Evolutionary conservation across 2,888 invertebrate genomes (phyloP).

Genomic region (Ormyrus pomaceus): DNA sequence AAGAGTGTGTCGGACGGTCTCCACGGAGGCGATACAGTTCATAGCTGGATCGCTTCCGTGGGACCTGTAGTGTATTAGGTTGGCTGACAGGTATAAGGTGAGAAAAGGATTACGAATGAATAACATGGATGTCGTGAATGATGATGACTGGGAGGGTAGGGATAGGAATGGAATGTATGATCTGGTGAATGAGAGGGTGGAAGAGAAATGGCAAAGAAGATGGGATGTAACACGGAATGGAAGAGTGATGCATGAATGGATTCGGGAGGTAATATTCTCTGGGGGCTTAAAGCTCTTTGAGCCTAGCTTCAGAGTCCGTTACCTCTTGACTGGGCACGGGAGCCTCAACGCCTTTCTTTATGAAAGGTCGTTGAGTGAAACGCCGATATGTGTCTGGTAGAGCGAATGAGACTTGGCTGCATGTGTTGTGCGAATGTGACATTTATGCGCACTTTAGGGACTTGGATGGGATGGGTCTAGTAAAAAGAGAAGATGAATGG

Average conservation of each 20-base stretch:
- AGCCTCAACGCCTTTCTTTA: constrained; percentile 29
- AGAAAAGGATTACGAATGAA: constrained; percentile 28
- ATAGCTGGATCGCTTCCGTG: not conserved
- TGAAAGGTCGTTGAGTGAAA: not conserved
- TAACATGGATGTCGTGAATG: constrained; percentile 74
- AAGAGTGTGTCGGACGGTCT: constrained; percentile 56
- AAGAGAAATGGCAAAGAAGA: constrained; percentile 58
- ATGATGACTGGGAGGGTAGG: constrained; percentile 81
- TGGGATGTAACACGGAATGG: constrained; percentile 28
- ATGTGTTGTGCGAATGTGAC: constrained; percentile 32
- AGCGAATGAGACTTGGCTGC: not conserved
- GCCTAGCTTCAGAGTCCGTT: constrained; percentile 10
- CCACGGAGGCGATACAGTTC: constrained; percentile 45
- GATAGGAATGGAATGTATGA: constrained; percentile 84
- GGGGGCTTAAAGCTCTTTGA: not conserved
- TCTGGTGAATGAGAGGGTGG: constrained; percentile 81
- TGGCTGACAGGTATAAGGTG: not conserved
- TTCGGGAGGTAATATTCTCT: not conserved
- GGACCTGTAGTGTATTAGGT: constrained; percentile 10
- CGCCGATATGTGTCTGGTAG: constrained; percentile 15
- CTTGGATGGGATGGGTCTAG: constrained; percentile 13
- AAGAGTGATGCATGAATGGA: constrained; percentile 24
- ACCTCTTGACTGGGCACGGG: constrained; percentile 38
- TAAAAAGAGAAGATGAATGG: not conserved
- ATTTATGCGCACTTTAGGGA: constrained; percentile 30